phyloP scores from a whole-genome alignment of 2,113 vertebrate species.

The Scortum barcoo region DNA sequence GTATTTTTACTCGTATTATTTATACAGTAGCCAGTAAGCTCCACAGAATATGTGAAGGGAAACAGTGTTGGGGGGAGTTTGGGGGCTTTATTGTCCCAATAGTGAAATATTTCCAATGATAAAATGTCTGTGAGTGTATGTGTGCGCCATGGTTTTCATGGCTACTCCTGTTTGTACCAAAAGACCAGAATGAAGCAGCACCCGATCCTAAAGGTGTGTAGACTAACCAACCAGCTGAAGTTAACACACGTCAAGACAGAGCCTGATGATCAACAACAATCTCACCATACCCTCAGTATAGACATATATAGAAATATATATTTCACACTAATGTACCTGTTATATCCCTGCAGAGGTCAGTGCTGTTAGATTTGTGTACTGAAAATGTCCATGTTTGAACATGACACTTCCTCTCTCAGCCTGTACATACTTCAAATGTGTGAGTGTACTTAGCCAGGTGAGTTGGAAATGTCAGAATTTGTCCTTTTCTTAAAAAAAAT shows the following conservation, averaged over 20 bases:
- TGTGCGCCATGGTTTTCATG: slow-evolving; percentile 21
- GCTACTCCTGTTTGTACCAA: slow-evolving; percentile 54
- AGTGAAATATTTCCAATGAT: slow-evolving; percentile 36
- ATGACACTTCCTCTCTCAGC: slow-evolving; percentile 62
- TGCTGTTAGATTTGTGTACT: slow-evolving; percentile 54
- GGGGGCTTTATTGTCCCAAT: slow-evolving; percentile 10
- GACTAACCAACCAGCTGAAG: slow-evolving; percentile 55
- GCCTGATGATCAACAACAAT: slow-evolving; percentile 26
- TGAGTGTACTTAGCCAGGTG: slow-evolving; percentile 66
- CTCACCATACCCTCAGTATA: slow-evolving; percentile 59
- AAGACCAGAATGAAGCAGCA: slow-evolving; percentile 54
- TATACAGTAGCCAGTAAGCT: slow-evolving; percentile 17
- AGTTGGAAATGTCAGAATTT: slow-evolving; percentile 63
- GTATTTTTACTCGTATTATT: slow-evolving; percentile 3
- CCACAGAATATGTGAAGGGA: slow-evolving; percentile 33
- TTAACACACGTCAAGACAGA: slow-evolving; percentile 20
- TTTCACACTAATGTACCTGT: slow-evolving; percentile 63
- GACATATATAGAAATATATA: slow-evolving; percentile 63
- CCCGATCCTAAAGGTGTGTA: slow-evolving; percentile 41
- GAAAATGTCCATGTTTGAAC: slow-evolving; percentile 44
- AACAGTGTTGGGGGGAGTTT: not conserved
- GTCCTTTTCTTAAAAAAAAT: slow-evolving; percentile 65
- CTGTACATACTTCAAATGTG: slow-evolving; percentile 82
- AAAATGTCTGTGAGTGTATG: slow-evolving; percentile 20
- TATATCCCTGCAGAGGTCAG: slow-evolving; percentile 61